Evolutionary conservation across 2,888 invertebrate genomes (phyloP).

Genomic region (Lithophane socia): DNA sequence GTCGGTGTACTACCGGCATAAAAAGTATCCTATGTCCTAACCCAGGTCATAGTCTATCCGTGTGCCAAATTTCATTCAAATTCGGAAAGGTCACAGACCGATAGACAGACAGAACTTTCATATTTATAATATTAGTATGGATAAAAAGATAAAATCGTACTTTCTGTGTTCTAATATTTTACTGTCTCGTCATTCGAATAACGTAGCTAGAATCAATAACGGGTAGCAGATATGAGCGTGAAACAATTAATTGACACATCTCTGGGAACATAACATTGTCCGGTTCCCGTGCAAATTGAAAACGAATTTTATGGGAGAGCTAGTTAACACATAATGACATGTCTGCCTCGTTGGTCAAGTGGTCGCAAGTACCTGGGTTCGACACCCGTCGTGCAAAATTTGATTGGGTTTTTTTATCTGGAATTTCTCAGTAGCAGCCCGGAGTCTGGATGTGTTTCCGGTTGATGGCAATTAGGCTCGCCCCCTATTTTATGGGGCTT

Average conservation of each 20-base stretch:
- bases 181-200: neutral
- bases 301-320: neutral
- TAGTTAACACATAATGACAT: neutral
- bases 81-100: neutral
- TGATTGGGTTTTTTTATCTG: too few relatives aligned
- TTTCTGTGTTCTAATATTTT: neutral
- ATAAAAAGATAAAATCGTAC: neutral
- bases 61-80: too few relatives aligned
- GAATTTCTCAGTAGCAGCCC: too few relatives aligned
- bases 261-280: neutral
- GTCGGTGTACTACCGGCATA: neutral
- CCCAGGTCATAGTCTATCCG: neutral
- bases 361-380: too few relatives aligned
- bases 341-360: too few relatives aligned
- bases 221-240: constrained; percentile 7
- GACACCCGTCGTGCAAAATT: too few relatives aligned
- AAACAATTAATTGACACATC: neutral
- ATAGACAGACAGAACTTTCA: neutral
- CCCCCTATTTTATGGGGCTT: too few relatives aligned
- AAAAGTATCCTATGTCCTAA: neutral
- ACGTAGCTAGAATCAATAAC: constrained; percentile 13
- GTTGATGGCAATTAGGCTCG: too few relatives aligned
- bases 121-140: neutral
- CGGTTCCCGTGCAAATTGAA: neutral
- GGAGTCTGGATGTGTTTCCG: too few relatives aligned